Conservation (phyloP, 1,140 invertebrate genomes). For the Procambarus clarkii region DNA sequence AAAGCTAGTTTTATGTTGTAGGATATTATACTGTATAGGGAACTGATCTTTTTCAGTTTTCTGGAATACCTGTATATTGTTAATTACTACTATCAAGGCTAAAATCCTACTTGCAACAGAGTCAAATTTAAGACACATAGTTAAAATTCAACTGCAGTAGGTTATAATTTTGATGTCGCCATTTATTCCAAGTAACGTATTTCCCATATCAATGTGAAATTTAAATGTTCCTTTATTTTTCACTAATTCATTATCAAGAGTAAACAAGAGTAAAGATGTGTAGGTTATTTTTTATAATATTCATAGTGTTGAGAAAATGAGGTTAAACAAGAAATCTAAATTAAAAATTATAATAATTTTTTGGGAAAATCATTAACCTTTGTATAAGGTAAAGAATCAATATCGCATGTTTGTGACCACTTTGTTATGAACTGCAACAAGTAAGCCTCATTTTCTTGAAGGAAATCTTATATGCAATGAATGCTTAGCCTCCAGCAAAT, state of each 20-base stretch:
- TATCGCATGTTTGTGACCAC: no score
- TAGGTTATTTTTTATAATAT: neutral
- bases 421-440: neutral
- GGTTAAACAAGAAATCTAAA: neutral
- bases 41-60: no score
- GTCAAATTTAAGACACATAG: neutral
- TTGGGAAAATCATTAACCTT: neutral
- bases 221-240: neutral
- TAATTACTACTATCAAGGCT: neutral
- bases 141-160: neutral
- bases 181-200: neutral
- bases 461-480: slow-evolving; percentile 38
- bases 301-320: neutral
- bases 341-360: neutral
- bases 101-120: neutral
- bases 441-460: slow-evolving; percentile 29
- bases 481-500: neutral
- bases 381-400: no score
- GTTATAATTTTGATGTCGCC: neutral
- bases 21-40: no score
- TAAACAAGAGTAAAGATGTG: neutral
- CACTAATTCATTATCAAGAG: neutral
- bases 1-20: no score
- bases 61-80: no score
- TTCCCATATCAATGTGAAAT: neutral